phyloP scores from a whole-genome alignment of 2,797 vertebrate species.

The Coccyzus lansbergi region DNA sequence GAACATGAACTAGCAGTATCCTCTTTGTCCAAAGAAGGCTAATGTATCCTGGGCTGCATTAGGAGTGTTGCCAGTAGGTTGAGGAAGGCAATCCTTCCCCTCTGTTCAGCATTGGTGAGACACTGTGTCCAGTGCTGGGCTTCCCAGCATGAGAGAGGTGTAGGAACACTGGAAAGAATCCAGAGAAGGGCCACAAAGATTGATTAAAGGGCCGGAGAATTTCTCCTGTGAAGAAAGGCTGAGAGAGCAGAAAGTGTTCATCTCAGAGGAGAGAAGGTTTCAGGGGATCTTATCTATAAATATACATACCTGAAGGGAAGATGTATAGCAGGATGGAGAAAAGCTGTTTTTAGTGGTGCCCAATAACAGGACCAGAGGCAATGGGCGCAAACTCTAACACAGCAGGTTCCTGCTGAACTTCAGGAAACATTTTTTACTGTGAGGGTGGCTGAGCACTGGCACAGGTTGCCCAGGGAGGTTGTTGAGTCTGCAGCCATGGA shows the following conservation, averaged over 20 bases:
- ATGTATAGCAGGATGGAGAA: background rate
- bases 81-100: background rate
- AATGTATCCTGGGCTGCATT: background rate
- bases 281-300: background rate
- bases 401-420: background rate
- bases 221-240: background rate
- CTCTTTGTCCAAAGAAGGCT: background rate
- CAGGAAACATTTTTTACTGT: background rate
- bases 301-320: background rate
- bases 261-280: background rate
- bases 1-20: background rate
- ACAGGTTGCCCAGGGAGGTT: background rate
- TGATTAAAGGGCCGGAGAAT: background rate
- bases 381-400: background rate
- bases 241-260: background rate
- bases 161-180: background rate
- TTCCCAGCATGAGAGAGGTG: background rate
- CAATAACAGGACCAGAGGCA: background rate
- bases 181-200: background rate
- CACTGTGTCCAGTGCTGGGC: background rate
- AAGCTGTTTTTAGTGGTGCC: background rate
- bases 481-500: background rate
- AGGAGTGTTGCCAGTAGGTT: background rate
- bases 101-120: background rate
- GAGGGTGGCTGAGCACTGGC: background rate